These are phyloP conservation scores for Alcis repandata DNA, from an alignment of 2,888 invertebrate species.

Conservation along the genomic window DNA sequence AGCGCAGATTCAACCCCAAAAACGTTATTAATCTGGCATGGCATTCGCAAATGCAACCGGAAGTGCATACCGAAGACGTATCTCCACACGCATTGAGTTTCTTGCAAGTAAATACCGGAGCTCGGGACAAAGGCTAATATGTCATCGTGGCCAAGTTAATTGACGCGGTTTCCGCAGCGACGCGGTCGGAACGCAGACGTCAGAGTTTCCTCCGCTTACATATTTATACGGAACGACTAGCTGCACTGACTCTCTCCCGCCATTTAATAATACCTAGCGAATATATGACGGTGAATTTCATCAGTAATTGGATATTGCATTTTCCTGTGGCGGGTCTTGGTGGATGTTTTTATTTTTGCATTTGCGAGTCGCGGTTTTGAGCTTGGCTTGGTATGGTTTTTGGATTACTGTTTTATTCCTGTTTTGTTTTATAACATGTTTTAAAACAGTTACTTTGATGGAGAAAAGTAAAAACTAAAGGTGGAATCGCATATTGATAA, in stretches of 20 bases:
- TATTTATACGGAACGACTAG: conserved; percentile 74
- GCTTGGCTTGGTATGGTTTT: neutral
- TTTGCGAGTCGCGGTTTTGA: conserved; percentile 22
- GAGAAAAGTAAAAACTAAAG: neutral
- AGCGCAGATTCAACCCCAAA: conserved; percentile 21
- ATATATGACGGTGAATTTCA: conserved; percentile 48
- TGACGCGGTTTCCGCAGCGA: conserved; percentile 84
- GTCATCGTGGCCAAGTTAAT: conserved; percentile 84
- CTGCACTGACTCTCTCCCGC: conserved; percentile 47
- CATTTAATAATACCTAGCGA: conserved; percentile 45
- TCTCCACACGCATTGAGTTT: conserved; percentile 57
- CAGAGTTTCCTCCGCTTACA: conserved; percentile 80
- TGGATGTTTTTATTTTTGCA: conserved; percentile 32
- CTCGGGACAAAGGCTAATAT: conserved; percentile 84
- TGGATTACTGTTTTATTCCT: conserved; percentile 1
- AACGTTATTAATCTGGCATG: conserved; percentile 31
- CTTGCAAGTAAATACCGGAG: conserved; percentile 71
- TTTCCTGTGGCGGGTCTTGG: conserved; percentile 39
- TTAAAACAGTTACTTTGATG: neutral
- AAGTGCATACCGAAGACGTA: conserved; percentile 47
- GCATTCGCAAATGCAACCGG: conserved; percentile 43
- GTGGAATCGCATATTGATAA: neutral
- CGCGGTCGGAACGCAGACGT: conserved; percentile 81
- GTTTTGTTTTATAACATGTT: neutral
- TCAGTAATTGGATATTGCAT: conserved; percentile 50